Percentiles rank a stretch among this genome's conserved stretches.
These are phyloP conservation scores for Latrodectus hesperus DNA, from an alignment of 2,888 invertebrate species.

Conservation along the genomic window DNA sequence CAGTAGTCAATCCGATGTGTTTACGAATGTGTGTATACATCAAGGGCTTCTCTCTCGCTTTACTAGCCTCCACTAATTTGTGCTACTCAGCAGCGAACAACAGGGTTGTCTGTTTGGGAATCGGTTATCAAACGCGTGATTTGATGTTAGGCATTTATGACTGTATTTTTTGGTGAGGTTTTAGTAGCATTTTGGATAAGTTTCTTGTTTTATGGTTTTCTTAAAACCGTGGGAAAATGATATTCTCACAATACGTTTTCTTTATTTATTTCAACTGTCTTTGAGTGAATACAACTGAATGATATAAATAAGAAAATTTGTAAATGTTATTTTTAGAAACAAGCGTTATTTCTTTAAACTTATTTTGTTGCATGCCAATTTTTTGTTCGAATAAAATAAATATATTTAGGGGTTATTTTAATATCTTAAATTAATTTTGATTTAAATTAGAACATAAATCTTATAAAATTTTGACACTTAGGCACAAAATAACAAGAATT, in stretches of 20 bases:
- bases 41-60: neutral
- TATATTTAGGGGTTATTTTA: too few species aligned
- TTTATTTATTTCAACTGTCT: too few species aligned
- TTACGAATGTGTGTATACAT: conserved; percentile 19
- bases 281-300: too few species aligned
- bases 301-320: too few species aligned
- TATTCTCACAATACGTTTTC: neutral
- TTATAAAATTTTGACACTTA: too few species aligned
- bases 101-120: conserved; percentile 29
- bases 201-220: conserved; percentile 32
- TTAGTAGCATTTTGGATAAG: neutral
- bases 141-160: conserved; percentile 44
- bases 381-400: too few species aligned
- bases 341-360: too few species aligned
- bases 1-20: conserved; percentile 19
- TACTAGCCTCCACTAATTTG: neutral
- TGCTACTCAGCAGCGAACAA: conserved; percentile 12
- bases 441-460: too few species aligned
- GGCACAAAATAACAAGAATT: too few species aligned
- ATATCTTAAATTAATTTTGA: too few species aligned
- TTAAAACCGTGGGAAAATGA: conserved; percentile 49
- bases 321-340: too few species aligned
- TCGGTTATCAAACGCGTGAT: conserved; percentile 41
- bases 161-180: neutral
- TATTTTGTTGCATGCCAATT: too few species aligned